Percentiles rank a stretch among this genome's conserved stretches.
Conservation (phyloP, 2,888 invertebrate genomes). For the Cephus runcator region DNA sequence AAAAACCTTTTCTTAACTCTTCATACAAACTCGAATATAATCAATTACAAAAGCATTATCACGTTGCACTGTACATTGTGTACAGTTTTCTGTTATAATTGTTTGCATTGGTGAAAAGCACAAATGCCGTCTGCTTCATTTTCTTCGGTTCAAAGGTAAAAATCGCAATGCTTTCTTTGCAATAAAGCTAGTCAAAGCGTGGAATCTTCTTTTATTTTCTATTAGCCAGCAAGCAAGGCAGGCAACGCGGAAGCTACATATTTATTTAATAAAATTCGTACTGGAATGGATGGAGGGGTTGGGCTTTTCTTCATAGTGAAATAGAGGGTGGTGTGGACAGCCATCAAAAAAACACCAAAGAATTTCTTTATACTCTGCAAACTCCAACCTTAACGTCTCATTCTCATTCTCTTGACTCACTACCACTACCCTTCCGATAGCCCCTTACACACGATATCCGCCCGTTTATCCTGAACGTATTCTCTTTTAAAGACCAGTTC, state of each 20-base stretch:
- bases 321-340: constrained; percentile 11
- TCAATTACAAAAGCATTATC: background rate
- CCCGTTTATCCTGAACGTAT: constrained; percentile 22
- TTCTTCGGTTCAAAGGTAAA: background rate
- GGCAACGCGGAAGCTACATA: constrained; percentile 5
- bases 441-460: constrained; percentile 5
- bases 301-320: background rate
- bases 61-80: background rate
- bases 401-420: background rate
- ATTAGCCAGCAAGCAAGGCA: background rate
- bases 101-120: background rate
- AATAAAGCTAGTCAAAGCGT: background rate
- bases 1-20: background rate
- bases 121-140: background rate
- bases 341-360: constrained; percentile 24
- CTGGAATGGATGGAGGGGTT: background rate
- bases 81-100: background rate
- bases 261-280: constrained; percentile 27
- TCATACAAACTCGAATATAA: background rate
- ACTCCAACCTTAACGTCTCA: constrained; percentile 3
- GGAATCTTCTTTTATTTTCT: background rate
- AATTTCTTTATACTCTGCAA: constrained; percentile 32
- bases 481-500: constrained; percentile 24
- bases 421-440: too few relatives aligned
- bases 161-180: background rate